Percentiles rank a stretch among this genome's conserved stretches.
Evolutionary conservation across 2,888 invertebrate genomes (phyloP).

Genomic region (Diaphora mendica): DNA sequence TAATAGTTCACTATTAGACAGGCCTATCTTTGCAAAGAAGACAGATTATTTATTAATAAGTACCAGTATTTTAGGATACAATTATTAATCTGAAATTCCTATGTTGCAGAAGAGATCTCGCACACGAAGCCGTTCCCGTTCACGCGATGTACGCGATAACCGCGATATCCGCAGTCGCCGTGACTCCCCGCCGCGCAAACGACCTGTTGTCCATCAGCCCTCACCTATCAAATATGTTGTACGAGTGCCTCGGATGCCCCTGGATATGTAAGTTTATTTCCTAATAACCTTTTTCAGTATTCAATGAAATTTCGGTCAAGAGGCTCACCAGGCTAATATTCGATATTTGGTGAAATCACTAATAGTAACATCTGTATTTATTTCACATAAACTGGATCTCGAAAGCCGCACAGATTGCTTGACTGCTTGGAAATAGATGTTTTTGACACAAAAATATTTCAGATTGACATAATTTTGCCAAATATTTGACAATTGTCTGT

Average conservation of each 20-base stretch:
- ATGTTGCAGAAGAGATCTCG: constrained; percentile 73
- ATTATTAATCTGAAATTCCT: not conserved
- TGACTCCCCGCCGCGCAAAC: constrained; percentile 80
- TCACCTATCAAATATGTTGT: constrained; percentile 92
- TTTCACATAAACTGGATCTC: too few species aligned
- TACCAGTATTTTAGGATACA: not conserved
- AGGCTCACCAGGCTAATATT: too few species aligned
- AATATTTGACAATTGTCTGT: too few species aligned
- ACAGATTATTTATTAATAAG: not conserved
- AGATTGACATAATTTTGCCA: too few species aligned
- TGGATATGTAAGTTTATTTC: constrained; percentile 91
- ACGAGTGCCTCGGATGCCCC: constrained; percentile 94
- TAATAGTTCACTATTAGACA: too few species aligned
- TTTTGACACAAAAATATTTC: too few species aligned
- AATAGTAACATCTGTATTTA: too few species aligned
- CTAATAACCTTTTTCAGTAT: not conserved
- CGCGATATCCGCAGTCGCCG: constrained; percentile 77
- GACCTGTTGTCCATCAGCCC: constrained; percentile 86
- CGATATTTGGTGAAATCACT: too few species aligned
- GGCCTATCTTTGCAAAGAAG: too few species aligned
- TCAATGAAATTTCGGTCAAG: too few species aligned
- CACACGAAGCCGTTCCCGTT: constrained; percentile 82
- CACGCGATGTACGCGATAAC: constrained; percentile 82
- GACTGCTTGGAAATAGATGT: too few species aligned
- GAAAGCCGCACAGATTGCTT: too few species aligned